phyloP scores from a whole-genome alignment of 1,140 invertebrate species.

The Hesperophylax magnus region DNA sequence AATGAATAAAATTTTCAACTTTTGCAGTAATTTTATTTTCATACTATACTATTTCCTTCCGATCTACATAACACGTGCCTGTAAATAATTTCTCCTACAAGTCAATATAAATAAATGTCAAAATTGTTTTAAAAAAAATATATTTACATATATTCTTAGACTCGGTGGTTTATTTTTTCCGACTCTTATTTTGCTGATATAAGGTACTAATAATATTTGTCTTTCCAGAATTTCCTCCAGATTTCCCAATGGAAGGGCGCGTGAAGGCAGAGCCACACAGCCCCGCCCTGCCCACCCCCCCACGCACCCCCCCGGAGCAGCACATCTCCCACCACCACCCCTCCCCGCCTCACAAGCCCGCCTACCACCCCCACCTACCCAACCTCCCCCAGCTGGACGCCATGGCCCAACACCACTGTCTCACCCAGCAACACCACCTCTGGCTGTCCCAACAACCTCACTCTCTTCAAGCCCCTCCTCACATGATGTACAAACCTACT shows the following conservation, averaged over 20 bases:
- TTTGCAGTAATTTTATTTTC: not conserved
- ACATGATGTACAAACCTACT: conserved; percentile 48
- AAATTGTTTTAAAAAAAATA: too few relatives aligned
- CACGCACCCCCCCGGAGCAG: conserved; percentile 78
- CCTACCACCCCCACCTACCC: conserved; percentile 34
- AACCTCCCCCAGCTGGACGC: conserved; percentile 47
- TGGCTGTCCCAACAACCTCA: conserved; percentile 57
- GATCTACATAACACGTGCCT: not conserved
- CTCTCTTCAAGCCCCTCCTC: conserved; percentile 46
- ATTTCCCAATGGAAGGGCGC: conserved; percentile 68
- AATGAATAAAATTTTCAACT: too few relatives aligned
- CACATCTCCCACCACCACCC: conserved; percentile 53
- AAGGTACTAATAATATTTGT: conserved; percentile 41
- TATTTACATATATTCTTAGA: too few relatives aligned
- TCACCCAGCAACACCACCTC: conserved; percentile 52
- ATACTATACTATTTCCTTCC: not conserved
- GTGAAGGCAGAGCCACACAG: conserved; percentile 77
- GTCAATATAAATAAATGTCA: too few relatives aligned
- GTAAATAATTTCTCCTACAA: not conserved
- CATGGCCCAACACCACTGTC: conserved; percentile 53
- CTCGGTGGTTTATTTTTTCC: too few relatives aligned
- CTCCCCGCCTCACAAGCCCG: conserved; percentile 56
- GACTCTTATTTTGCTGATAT: not conserved
- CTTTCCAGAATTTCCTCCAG: conserved; percentile 67
- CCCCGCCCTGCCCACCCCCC: conserved; percentile 78